Percentiles rank a stretch among this genome's conserved stretches.
Evolutionary conservation across 2,888 invertebrate species (phyloP).

Genomic region (Exephanes ischioxanthus): DNA sequence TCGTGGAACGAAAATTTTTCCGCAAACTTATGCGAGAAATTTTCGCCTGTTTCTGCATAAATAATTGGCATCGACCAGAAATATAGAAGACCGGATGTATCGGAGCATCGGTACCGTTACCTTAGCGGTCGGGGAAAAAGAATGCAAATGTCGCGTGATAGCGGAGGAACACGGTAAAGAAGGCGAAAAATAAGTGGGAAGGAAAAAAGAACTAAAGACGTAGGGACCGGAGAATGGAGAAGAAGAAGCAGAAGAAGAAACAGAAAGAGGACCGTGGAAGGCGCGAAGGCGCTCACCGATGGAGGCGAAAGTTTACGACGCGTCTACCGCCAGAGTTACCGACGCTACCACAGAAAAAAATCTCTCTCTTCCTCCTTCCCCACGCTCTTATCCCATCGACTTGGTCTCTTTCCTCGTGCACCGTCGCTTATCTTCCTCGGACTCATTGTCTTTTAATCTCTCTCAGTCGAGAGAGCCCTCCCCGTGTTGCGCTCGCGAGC

Average conservation of each 20-base stretch:
- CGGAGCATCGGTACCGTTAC: not conserved
- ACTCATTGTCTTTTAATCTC: conserved; percentile 60
- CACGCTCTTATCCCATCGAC: conserved; percentile 44
- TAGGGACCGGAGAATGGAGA: conserved; percentile 61
- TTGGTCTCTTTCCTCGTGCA: conserved; percentile 46
- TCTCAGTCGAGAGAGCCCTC: conserved; percentile 44
- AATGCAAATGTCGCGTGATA: conserved; percentile 42
- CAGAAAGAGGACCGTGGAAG: conserved; percentile 71
- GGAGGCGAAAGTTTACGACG: conserved; percentile 83
- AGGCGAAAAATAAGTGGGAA: conserved; percentile 63
- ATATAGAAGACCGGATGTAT: not conserved
- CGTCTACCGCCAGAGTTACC: conserved; percentile 82
- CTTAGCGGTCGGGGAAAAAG: not conserved
- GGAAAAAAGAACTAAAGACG: conserved; percentile 43
- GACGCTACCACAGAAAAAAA: conserved; percentile 81
- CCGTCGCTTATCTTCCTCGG: conserved; percentile 49
- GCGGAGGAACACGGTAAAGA: conserved; percentile 64
- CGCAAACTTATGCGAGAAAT: conserved; percentile 37
- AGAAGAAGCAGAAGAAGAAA: conserved; percentile 56
- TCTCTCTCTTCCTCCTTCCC: conserved; percentile 53
- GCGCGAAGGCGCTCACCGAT: conserved; percentile 80
- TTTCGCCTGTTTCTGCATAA: not conserved
- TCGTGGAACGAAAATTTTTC: conserved; percentile 22
- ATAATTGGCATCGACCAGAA: not conserved
- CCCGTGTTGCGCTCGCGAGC: conserved; percentile 27